Conservation (phyloP, 2,888 invertebrate species). For the Leistus spinibarbis region DNA sequence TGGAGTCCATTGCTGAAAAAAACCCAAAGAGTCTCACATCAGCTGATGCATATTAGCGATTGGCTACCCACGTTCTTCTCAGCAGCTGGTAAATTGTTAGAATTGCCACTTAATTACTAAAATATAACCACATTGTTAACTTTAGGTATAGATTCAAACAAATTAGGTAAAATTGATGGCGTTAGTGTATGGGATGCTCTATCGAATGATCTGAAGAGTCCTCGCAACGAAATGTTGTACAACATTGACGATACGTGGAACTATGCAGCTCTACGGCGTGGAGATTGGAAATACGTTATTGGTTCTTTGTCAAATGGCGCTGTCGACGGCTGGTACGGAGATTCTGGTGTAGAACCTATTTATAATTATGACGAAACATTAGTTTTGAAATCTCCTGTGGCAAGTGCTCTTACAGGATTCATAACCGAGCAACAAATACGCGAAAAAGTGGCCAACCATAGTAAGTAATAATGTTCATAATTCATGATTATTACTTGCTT, state of each 20-base stretch:
- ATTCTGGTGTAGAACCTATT: conserved; percentile 52
- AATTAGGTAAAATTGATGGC: conserved; percentile 58
- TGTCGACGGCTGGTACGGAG: conserved; percentile 58
- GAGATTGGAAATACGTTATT: conserved; percentile 68
- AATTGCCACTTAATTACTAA: not conserved
- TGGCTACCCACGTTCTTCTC: conserved; percentile 72
- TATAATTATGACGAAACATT: conserved; percentile 56
- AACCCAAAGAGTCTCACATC: conserved; percentile 63
- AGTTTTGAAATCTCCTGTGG: conserved; percentile 58
- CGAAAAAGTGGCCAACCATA: conserved; percentile 47
- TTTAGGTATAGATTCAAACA: not conserved
- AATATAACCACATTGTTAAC: too few relatives aligned
- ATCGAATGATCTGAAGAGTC: conserved; percentile 55
- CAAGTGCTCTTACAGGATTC: conserved; percentile 57
- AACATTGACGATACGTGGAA: conserved; percentile 63
- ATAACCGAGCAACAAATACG: conserved; percentile 59
- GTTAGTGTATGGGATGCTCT: conserved; percentile 61
- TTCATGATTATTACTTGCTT: too few relatives aligned
- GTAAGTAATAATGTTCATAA: not conserved
- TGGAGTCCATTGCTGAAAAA: conserved; percentile 67
- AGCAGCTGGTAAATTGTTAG: conserved; percentile 61
- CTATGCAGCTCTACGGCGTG: conserved; percentile 64
- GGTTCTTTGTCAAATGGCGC: conserved; percentile 58
- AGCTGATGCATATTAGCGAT: conserved; percentile 70
- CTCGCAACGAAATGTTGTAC: conserved; percentile 64